phyloP scores from a whole-genome alignment of 2,888 invertebrate genomes.

The Patella ulyssiponensis region DNA sequence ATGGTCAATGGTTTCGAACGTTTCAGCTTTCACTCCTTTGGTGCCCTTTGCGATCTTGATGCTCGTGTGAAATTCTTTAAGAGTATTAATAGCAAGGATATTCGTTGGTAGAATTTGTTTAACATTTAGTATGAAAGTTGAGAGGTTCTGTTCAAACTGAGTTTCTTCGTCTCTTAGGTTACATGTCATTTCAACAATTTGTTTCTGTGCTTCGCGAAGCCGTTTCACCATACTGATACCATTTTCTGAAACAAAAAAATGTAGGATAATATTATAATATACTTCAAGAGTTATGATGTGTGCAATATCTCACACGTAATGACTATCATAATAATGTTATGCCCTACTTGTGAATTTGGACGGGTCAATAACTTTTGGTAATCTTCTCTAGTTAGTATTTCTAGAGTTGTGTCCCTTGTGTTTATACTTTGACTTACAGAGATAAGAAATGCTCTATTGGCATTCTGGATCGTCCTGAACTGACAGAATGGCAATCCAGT shows the following conservation, averaged over 20 bases:
- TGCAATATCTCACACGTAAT: too few relatives aligned
- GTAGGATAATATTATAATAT: neutral
- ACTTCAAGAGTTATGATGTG: neutral
- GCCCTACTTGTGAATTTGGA: too few relatives aligned
- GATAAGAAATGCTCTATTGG: too few relatives aligned
- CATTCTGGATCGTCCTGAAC: too few relatives aligned
- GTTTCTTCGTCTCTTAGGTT: constrained; percentile 52
- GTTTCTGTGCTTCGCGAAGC: constrained; percentile 25
- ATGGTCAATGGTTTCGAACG: constrained; percentile 43
- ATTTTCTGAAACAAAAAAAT: constrained; percentile 21
- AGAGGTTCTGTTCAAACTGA: constrained; percentile 53
- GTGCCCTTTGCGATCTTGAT: constrained; percentile 46
- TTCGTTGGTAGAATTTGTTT: constrained; percentile 49
- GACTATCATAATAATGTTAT: too few relatives aligned
- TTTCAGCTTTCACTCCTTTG: constrained; percentile 30
- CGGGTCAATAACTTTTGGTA: too few relatives aligned
- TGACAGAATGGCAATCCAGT: too few relatives aligned
- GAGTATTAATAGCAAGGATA: constrained; percentile 37
- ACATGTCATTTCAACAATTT: constrained; percentile 6
- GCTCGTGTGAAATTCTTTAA: constrained; percentile 51
- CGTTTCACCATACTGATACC: constrained; percentile 19
- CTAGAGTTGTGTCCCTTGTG: too few relatives aligned
- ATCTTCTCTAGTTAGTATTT: too few relatives aligned
- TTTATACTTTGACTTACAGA: too few relatives aligned
- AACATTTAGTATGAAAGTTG: constrained; percentile 53